These are phyloP conservation scores for Pseudoatta argentina DNA, from an alignment of 1,140 invertebrate genomes.

Conservation along the genomic window DNA sequence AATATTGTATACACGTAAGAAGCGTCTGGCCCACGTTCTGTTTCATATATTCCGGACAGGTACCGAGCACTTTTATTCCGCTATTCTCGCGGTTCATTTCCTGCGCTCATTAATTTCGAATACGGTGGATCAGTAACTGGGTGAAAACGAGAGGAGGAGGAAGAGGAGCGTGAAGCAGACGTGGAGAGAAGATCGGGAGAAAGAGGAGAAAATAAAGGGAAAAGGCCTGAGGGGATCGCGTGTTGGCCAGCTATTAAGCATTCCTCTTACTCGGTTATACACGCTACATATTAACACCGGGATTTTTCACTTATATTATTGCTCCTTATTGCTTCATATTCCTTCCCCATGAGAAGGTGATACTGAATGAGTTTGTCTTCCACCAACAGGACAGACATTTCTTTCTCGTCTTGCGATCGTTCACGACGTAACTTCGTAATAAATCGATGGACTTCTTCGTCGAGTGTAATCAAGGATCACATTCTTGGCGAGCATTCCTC, in stretches of 20 bases:
- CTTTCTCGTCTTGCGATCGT: neutral
- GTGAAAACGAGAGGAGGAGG: constrained; percentile 40
- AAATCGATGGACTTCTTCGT: constrained; percentile 37
- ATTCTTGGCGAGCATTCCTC: constrained; percentile 13
- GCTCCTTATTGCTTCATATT: constrained; percentile 43
- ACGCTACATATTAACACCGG: constrained; percentile 68
- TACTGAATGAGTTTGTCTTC: neutral
- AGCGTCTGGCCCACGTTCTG: neutral
- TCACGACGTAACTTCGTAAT: constrained; percentile 33
- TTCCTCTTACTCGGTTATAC: constrained; percentile 38
- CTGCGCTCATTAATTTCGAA: constrained; percentile 51
- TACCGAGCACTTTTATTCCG: constrained; percentile 45
- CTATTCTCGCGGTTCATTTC: constrained; percentile 37
- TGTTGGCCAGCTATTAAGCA: constrained; percentile 60
- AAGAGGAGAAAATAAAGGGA: constrained; percentile 39
- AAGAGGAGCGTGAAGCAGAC: constrained; percentile 18
- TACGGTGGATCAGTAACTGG: constrained; percentile 51
- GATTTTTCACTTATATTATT: constrained; percentile 66
- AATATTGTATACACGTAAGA: constrained; percentile 1
- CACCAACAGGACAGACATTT: neutral
- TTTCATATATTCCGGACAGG: constrained; percentile 18
- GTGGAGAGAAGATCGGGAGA: constrained; percentile 15
- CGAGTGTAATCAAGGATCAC: constrained; percentile 36
- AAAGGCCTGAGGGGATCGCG: constrained; percentile 59
- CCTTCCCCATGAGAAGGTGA: neutral